Evolutionary conservation across 2,113 vertebrate species (phyloP).

Genomic region (Apteryx mantelli): DNA sequence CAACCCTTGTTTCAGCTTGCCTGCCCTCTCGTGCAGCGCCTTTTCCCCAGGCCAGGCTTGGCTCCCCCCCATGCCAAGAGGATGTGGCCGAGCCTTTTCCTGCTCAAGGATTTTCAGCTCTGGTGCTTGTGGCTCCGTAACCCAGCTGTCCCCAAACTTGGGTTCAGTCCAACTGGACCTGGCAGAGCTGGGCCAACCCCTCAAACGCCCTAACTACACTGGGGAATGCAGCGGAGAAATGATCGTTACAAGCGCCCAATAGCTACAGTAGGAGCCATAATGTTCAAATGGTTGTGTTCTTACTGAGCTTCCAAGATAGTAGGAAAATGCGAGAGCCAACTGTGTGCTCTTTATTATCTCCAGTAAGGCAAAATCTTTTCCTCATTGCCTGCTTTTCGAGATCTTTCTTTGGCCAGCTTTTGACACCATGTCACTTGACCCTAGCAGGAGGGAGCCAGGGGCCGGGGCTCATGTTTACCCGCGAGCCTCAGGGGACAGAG

Average conservation of each 20-base stretch:
- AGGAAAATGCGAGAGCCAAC: conserved; percentile 54
- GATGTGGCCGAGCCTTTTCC: not conserved
- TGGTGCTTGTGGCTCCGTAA: not conserved
- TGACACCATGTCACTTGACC: conserved; percentile 84
- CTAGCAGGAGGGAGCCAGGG: conserved; percentile 73
- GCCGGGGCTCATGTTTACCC: conserved; percentile 82
- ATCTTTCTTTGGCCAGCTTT: conserved; percentile 81
- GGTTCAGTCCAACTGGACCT: not conserved
- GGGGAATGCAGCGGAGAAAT: not conserved
- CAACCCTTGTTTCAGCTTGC: not conserved
- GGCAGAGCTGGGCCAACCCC: not conserved
- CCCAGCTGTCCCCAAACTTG: not conserved
- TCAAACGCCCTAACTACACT: not conserved
- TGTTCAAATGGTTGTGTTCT: not conserved
- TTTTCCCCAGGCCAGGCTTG: conserved; percentile 1
- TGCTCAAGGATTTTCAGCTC: not conserved
- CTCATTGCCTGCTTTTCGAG: conserved; percentile 70
- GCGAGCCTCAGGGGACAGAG: conserved; percentile 76
- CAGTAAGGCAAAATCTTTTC: conserved; percentile 44
- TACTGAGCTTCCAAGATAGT: conserved; percentile 6
- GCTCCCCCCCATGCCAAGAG: not conserved
- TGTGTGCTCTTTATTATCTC: conserved; percentile 37
- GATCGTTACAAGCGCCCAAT: not conserved
- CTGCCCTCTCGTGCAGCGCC: not conserved
- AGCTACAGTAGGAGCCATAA: not conserved